These are phyloP conservation scores for Telmatherina bonti DNA, from an alignment of 2,797 vertebrate species.

Conservation along the genomic window DNA sequence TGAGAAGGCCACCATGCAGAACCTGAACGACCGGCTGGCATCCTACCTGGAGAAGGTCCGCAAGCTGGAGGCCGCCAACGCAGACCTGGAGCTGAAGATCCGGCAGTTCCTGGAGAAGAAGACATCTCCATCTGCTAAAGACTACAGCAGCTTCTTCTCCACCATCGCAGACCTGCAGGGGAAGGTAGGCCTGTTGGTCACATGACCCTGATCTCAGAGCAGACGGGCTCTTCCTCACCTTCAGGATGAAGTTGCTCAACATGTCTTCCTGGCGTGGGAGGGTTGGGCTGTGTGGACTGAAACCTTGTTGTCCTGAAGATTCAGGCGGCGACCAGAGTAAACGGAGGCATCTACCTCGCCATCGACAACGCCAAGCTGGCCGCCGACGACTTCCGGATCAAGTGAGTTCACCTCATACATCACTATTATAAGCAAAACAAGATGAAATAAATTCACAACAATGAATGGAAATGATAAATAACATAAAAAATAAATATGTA, in stretches of 20 bases:
- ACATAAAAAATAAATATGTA: no score
- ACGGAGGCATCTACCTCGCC: slow-evolving; percentile 80
- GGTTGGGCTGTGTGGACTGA: no score
- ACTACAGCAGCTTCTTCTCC: slow-evolving; percentile 81
- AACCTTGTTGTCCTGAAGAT: slow-evolving; percentile 73
- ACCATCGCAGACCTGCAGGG: slow-evolving; percentile 86
- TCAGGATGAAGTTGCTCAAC: no score
- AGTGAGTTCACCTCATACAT: slow-evolving; percentile 87
- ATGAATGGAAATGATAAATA: no score
- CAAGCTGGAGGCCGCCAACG: slow-evolving; percentile 86
- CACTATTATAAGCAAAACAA: no score
- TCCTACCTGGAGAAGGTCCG: slow-evolving; percentile 88
- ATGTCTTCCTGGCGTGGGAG: no score
- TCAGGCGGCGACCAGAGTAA: slow-evolving; percentile 75
- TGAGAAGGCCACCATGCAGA: slow-evolving; percentile 88
- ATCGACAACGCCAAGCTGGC: slow-evolving; percentile 88
- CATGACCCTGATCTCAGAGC: no score
- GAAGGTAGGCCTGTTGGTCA: slow-evolving; percentile 78
- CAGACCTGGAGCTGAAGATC: slow-evolving; percentile 88
- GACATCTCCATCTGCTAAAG: slow-evolving; percentile 68
- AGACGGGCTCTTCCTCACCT: no score
- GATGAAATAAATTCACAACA: no score
- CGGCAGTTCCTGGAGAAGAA: slow-evolving; percentile 82
- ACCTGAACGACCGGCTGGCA: slow-evolving; percentile 92
- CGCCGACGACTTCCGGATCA: slow-evolving; percentile 87